These are phyloP conservation scores for Sycobia sp. DNA, from an alignment of 1,140 invertebrate genomes.

Conservation along the genomic window DNA sequence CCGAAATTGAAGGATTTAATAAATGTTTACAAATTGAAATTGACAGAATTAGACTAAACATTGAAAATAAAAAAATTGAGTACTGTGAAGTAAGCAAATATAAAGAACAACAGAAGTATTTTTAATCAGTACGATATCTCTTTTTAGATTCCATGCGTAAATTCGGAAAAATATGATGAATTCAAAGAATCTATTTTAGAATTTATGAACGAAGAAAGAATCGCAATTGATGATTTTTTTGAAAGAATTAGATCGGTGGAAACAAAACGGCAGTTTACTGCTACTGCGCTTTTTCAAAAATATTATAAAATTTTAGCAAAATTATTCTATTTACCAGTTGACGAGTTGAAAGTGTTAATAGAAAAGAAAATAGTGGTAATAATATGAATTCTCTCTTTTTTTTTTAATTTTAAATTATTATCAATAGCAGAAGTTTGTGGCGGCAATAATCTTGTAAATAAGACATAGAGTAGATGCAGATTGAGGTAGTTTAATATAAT, in stretches of 20 bases:
- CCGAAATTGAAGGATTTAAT: not conserved
- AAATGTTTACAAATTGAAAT: conserved; percentile 14
- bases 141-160: not conserved
- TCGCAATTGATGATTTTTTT: conserved; percentile 6
- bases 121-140: not conserved
- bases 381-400: too few relatives aligned
- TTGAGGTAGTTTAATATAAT: too few relatives aligned
- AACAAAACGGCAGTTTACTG: not conserved
- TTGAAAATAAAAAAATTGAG: conserved; percentile 7
- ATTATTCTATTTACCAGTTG: conserved; percentile 16
- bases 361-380: conserved; percentile 37
- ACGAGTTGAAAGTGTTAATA: conserved; percentile 24
- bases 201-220: conserved; percentile 13
- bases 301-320: conserved; percentile 30
- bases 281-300: conserved; percentile 25
- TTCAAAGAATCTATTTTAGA: not conserved
- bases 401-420: too few relatives aligned
- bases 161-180: not conserved
- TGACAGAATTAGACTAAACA: not conserved
- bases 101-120: not conserved
- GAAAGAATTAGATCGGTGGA: not conserved
- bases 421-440: too few relatives aligned
- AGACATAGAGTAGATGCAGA: too few relatives aligned
- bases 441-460: too few relatives aligned
- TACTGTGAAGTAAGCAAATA: conserved; percentile 11